A percentile compares a stretch with the other conserved stretches of the same genome.
phyloP scores from a whole-genome alignment of 2,888 invertebrate species.

The Octodonta nipae region DNA sequence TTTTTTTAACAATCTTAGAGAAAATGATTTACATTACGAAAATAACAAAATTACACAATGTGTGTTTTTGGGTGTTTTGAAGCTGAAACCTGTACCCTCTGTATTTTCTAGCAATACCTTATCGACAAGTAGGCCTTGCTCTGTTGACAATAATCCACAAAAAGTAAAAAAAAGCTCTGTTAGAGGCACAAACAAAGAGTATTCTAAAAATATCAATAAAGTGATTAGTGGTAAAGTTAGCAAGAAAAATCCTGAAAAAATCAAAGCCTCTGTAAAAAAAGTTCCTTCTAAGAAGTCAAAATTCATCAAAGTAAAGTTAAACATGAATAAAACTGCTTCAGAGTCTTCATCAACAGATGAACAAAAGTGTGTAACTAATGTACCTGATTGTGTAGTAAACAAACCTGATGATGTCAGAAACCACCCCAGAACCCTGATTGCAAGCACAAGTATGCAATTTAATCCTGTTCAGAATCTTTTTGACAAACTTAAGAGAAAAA shows the following conservation, averaged over 20 bases:
- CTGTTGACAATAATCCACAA: slow-evolving; percentile 8
- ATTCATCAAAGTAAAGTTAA: slow-evolving; percentile 11
- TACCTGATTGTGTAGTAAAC: no score
- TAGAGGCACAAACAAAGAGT: slow-evolving; percentile 12
- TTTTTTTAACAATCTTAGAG: slow-evolving; percentile 16
- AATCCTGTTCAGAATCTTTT: slow-evolving; percentile 16
- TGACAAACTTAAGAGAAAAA: slow-evolving; percentile 13
- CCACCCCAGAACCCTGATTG: no score
- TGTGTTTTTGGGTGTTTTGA: slow-evolving; percentile 21
- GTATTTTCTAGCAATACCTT: slow-evolving; percentile 12
- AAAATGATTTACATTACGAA: slow-evolving; percentile 17
- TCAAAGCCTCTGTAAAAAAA: slow-evolving; percentile 13
- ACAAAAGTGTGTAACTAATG: background rate
- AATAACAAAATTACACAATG: slow-evolving; percentile 20
- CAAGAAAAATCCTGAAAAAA: slow-evolving; percentile 12
- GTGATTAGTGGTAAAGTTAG: slow-evolving; percentile 11
- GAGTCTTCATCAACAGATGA: background rate
- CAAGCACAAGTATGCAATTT: slow-evolving; percentile 2
- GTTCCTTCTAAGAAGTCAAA: slow-evolving; percentile 10
- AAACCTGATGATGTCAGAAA: no score
- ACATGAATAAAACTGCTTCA: slow-evolving; percentile 8
- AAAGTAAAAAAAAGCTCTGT: slow-evolving; percentile 11
- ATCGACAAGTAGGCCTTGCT: slow-evolving; percentile 8
- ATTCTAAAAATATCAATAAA: slow-evolving; percentile 11
- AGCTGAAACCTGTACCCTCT: slow-evolving; percentile 20